Base-by-base conservation (phyloP, 2,797 vertebrate species). In the Poeciliopsis presidionis region DNA sequence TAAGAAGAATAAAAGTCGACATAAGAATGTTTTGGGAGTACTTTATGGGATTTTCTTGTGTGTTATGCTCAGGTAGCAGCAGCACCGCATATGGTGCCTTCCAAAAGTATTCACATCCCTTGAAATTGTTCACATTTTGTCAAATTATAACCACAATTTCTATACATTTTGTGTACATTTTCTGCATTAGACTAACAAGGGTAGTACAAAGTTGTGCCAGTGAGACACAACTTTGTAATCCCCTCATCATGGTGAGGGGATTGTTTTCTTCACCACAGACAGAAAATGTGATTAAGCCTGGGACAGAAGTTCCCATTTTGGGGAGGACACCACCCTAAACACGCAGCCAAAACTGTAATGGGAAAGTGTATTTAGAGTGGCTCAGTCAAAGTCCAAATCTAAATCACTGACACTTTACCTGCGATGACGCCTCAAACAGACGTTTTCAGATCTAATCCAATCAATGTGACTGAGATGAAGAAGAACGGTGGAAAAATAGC, bases 21-120 rank as follows among this genome's bases (percentile, higher is more conserved):
- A 16, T 22, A 20, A 75, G 73, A 76, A 78, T 83, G 79, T 85
- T 88, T 88, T 89, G 78, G 11, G 83, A 84, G 81, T 89, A 51
- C 76, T 28, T 71, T 57, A 77, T 73, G 53, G 84, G 22, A 72
- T 85, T 80, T 84, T 78, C 53, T 74, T 72, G 47, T 57, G 46
- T 80, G 63, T 18, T 63, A 20, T 65, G 67, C 46, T 76, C 67
- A 77, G 75, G 78, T 75, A 81, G 89, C 82, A 78, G 63, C 69
- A 78, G 63, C 73, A 86, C 87, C 74, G 81, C 46, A 78, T 47
- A 80, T 51, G 71, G 81, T 80, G 78, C 82, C 22, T n/a, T 69
- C 39, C 41, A 70, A 45, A 70, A 45, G 41, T 43, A 43, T 43
- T 69, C 22, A 69, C 43, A 69, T 45, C 41, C 25, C 67, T 70